Base-by-base conservation (phyloP, 2,113 vertebrate species). In the Rhynchomys soricoides region DNA sequence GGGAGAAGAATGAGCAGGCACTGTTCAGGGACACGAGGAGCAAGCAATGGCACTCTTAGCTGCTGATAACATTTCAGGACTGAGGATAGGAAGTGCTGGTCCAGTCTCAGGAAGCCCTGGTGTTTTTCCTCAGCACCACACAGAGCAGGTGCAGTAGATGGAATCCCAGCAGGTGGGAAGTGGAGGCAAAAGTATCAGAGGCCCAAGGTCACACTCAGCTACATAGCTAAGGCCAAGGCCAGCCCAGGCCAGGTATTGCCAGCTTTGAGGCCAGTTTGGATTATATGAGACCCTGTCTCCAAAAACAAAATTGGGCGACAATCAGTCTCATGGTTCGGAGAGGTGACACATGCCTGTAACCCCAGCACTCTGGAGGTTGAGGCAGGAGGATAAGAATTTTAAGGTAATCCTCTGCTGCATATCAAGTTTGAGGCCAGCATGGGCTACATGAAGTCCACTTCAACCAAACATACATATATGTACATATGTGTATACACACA, bases 1-100 rank as follows among this genome's bases (percentile, higher is more conserved):
- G n/a, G 26, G 55, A 21, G 55, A 43, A 16, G 91, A 16, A 5
- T 0, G 45, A 9, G 1, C 1, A 0, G 0, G 24, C 10, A 0
- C n/a, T 12, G 19, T 19, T 4, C 19, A 24, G 55, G n/a, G 77
- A n/a, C 37, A 2, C 81, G 16, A 85, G 29, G 78, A 70, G 26
- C 40, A 45, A 21, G 22, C 10, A 10, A 10, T 0, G 9, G 17
- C 43, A 15, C 4, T 31, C 22, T 75, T 7, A 8, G 74, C 86
- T 74, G 45, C 75, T n/a, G 34, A 13, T 64, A 7, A 1, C 5
- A 45, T 26, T 55, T 57, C 50, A 74, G 21, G 4, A 40, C 8
- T 43, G 52, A 40, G 70, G 70, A 3, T 29, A 15, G 9, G n/a
- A n/a, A 11, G n/a, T 3, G 86, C 37, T 40, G 31, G n/a, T 52